phyloP scores from a whole-genome alignment of 2,888 invertebrate genomes.

The Myathropa florea region DNA sequence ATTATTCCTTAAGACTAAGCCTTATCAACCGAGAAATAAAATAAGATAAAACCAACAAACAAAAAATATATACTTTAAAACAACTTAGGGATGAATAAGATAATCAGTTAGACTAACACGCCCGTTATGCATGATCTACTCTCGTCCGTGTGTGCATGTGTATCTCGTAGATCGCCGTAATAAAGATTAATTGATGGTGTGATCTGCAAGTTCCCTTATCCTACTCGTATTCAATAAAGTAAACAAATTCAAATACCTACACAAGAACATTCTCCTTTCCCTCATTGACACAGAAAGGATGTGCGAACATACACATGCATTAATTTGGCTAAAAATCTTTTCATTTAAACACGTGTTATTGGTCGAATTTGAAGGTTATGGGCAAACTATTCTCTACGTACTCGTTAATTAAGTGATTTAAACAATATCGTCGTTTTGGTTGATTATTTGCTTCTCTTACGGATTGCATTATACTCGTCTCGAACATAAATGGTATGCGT shows the following conservation, averaged over 20 bases:
- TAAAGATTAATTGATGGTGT: background rate
- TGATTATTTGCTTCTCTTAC: background rate
- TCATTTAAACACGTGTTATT: slow-evolving; percentile 38
- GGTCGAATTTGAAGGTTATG: slow-evolving; percentile 45
- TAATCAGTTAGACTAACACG: slow-evolving; percentile 1
- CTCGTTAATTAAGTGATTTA: background rate
- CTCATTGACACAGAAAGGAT: background rate
- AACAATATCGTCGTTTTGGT: slow-evolving; percentile 51
- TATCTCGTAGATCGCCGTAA: background rate
- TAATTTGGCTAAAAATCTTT: slow-evolving; percentile 1
- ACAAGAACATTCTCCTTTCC: background rate
- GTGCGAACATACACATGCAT: slow-evolving; percentile 5
- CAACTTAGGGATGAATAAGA: slow-evolving; percentile 33
- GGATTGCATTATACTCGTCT: slow-evolving; percentile 1
- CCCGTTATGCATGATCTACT: slow-evolving; percentile 8
- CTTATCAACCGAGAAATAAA: slow-evolving; percentile 27
- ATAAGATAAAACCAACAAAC: slow-evolving; percentile 44
- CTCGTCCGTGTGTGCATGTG: background rate
- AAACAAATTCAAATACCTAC: background rate
- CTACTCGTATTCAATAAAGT: background rate
- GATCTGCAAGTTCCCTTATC: background rate
- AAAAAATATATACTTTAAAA: slow-evolving; percentile 22
- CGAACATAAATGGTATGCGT: slow-evolving; percentile 24
- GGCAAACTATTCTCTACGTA: background rate
- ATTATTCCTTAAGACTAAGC: slow-evolving; percentile 52